phyloP scores from a whole-genome alignment of 2,797 vertebrate species.

The Pseudochirops corinnae region DNA sequence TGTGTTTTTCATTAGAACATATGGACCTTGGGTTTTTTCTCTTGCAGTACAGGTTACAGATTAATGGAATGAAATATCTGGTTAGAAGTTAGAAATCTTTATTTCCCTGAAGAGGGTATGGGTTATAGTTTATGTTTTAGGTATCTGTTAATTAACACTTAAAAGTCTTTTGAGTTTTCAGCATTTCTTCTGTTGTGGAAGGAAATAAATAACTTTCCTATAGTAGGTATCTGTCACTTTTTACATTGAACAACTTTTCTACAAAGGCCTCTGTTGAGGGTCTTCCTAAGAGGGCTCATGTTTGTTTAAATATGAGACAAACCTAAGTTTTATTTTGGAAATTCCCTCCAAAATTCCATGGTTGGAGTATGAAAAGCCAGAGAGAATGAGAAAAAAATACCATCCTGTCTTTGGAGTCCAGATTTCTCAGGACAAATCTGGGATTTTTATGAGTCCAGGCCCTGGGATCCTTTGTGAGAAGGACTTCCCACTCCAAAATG shows the following conservation, averaged over 20 bases:
- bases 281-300: background rate
- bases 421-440: background rate
- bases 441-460: background rate
- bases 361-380: background rate
- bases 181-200: background rate
- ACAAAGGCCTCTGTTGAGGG: background rate
- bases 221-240: background rate
- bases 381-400: background rate
- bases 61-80: background rate
- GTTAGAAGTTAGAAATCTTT: background rate
- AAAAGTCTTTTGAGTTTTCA: background rate
- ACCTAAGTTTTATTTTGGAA: background rate
- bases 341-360: background rate
- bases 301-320: background rate
- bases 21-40: background rate
- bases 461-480: background rate
- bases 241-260: background rate
- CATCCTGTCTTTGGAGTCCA: background rate
- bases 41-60: background rate
- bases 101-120: no score
- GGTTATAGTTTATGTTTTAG: background rate
- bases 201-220: background rate
- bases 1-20: background rate
- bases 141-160: background rate
- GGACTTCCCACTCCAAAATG: background rate